Evolutionary conservation across 2,113 vertebrate species (phyloP), one percentile per base, ranked within the genome.

Genomic region (Microcebus murinus): DNA sequence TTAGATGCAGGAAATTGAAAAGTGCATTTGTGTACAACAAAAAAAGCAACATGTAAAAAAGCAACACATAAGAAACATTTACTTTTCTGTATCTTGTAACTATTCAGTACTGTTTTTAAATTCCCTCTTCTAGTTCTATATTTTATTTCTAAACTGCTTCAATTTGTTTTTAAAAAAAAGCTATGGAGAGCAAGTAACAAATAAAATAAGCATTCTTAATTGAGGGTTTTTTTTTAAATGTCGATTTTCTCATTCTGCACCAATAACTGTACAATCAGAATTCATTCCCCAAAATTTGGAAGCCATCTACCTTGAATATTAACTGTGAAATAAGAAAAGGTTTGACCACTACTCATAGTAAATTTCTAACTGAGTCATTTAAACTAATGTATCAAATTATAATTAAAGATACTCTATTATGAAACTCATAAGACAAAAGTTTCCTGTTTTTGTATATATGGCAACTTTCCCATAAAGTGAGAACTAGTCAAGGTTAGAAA

Each of bases 231-330:
- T 42, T 90, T 80, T 29, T 61, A 48, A 63, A 79, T 50, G 48
- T 95, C 27, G 74, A 48, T 89, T 94, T 67, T 87, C n/a, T 90
- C 77, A 89, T 81, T 96, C 73, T 82, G 50, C 14, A 82, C 48
- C 77, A 80, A 61, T 84, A 97, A 85, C 31, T 80, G 11, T 92
- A 80, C 27, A 67, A 94, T 89, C 42, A 96, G 48, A 96, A 94
- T 95, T 95, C 8, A 77, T 59, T 68, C 87, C 77, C n/a, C 65
- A 94, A 90, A 96, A 82, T 81, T 57, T 84, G 29, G 50, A 80
- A 84, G 45, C 65, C 48, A 80, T 50, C 50, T 80, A 45, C 61
- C 90, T 82, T 59, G 65, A 92, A 29, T 88, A 88, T 68, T 97
- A 96, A 84, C 2, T 92, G 13, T 73, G 57, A 94, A 63, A 87